These are phyloP conservation scores for Myopa testacea DNA, from an alignment of 2,888 invertebrate genomes.

Conservation along the genomic window DNA sequence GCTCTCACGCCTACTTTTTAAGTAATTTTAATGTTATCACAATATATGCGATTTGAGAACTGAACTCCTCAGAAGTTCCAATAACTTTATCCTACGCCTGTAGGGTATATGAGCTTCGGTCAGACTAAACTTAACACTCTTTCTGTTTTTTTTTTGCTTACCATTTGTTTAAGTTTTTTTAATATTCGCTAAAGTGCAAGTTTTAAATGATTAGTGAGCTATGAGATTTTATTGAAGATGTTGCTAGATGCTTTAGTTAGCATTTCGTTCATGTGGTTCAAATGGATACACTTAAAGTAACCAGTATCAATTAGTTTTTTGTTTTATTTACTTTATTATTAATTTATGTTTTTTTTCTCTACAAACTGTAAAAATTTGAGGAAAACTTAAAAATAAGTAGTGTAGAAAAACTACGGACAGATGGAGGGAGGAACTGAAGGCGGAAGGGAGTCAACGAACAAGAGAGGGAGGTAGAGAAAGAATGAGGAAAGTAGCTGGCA, in stretches of 20 bases:
- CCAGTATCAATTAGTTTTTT: slow-evolving; percentile 25
- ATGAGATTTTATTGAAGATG: no score
- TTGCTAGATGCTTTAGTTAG: no score
- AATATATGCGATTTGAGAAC: neutral
- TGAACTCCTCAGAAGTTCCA: neutral
- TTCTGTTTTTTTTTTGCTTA: neutral
- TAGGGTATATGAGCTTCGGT: neutral
- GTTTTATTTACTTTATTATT: slow-evolving; percentile 18
- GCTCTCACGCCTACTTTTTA: neutral
- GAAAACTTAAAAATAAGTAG: neutral
- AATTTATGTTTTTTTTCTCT: slow-evolving; percentile 5
- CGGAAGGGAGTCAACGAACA: neutral
- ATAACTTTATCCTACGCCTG: neutral
- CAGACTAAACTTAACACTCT: neutral
- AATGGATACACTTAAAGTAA: slow-evolving; percentile 7
- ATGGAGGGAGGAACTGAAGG: neutral
- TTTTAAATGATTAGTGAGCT: neutral
- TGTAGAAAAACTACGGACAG: neutral
- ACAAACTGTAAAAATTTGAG: slow-evolving; percentile 19
- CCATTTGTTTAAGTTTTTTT: neutral
- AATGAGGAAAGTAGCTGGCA: neutral
- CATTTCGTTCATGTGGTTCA: neutral
- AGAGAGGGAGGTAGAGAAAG: neutral
- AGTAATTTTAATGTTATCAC: neutral
- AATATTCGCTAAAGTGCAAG: neutral